A percentile compares a stretch with the other conserved stretches of the same genome.
These are phyloP conservation scores for Coronaproctus castanopsis DNA, from an alignment of 2,888 invertebrate species.

Conservation along the genomic window DNA sequence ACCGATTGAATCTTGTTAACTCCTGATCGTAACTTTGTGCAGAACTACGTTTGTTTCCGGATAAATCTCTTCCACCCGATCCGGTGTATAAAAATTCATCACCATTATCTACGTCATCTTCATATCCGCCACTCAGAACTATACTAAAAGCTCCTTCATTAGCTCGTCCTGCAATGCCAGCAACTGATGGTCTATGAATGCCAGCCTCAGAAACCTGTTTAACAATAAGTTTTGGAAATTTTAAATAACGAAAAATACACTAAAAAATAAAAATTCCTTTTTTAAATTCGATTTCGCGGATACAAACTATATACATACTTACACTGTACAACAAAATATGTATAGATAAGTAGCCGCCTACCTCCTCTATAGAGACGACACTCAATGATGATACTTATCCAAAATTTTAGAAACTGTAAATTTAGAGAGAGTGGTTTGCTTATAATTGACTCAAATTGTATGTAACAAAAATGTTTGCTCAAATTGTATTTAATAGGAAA, in stretches of 20 bases:
- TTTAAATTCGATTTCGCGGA: too few species aligned
- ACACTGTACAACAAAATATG: too few species aligned
- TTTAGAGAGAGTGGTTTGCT: too few species aligned
- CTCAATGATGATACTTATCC: too few species aligned
- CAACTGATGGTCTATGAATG: conserved; percentile 60
- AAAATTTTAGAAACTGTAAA: too few species aligned
- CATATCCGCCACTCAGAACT: conserved; percentile 56
- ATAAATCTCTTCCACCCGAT: conserved; percentile 61
- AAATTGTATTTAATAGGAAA: too few species aligned
- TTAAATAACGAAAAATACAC: conserved; percentile 6
- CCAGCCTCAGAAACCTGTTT: conserved; percentile 61
- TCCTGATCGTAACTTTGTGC: conserved; percentile 59
- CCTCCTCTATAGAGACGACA: too few species aligned
- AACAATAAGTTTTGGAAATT: conserved; percentile 6
- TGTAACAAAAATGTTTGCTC: too few species aligned
- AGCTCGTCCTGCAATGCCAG: conserved; percentile 63
- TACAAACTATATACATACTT: too few species aligned
- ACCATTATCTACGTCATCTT: conserved; percentile 62
- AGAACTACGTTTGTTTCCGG: conserved; percentile 61
- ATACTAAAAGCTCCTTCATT: conserved; percentile 61
- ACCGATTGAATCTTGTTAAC: conserved; percentile 55
- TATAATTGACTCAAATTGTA: too few species aligned
- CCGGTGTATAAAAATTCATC: conserved; percentile 65
- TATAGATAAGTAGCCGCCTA: too few species aligned
- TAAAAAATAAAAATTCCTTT: conserved; percentile 14